Evolutionary conservation across 2,888 invertebrate species (phyloP).

Genomic region (Beris chalybata): DNA sequence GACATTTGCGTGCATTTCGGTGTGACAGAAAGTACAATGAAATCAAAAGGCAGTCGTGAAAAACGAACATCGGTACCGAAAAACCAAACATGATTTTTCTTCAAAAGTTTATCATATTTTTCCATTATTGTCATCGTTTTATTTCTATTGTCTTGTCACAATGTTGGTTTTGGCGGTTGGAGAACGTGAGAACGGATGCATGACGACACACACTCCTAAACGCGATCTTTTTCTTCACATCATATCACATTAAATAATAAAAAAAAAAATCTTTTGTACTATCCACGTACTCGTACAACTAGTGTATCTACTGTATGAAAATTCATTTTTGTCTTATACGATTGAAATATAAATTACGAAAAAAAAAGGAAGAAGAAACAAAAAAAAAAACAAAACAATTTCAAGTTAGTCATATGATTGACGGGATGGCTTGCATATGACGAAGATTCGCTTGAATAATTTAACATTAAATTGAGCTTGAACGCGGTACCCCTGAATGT

Average conservation of each 20-base stretch:
- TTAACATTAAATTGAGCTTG: constrained; percentile 27
- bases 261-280: no score
- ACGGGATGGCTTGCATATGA: constrained; percentile 24
- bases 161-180: constrained; percentile 20
- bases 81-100: constrained; percentile 27
- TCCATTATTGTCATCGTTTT: constrained; percentile 29
- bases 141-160: constrained; percentile 24
- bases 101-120: constrained; percentile 23
- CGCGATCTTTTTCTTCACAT: background rate
- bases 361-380: background rate
- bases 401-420: constrained; percentile 18
- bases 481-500: constrained; percentile 6
- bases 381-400: constrained; percentile 6
- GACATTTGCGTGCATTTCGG: constrained; percentile 34
- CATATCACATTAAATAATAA: background rate
- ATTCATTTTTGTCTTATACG: no score
- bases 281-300: no score
- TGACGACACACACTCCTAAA: constrained; percentile 27
- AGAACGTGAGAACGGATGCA: constrained; percentile 36
- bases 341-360: background rate
- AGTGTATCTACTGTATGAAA: no score
- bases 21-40: constrained; percentile 33
- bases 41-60: constrained; percentile 12
- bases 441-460: constrained; percentile 33
- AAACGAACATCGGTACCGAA: background rate